Percentiles rank a stretch among this genome's conserved stretches.
Evolutionary conservation across 2,888 invertebrate genomes (phyloP).

Genomic region (Saturnia pavonia): DNA sequence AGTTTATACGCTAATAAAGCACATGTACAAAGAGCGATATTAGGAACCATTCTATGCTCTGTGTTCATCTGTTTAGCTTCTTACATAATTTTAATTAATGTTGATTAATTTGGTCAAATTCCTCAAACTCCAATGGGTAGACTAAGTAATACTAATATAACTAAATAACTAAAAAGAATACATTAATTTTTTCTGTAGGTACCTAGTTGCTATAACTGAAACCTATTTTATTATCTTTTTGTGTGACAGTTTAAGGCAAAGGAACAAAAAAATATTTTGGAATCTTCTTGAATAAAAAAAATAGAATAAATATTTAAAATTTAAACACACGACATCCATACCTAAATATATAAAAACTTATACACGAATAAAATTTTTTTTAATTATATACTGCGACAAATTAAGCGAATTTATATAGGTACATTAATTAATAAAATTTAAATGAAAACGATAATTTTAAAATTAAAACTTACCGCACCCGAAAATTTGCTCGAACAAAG

Average conservation of each 20-base stretch:
- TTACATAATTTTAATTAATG: not conserved
- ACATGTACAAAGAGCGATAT: not conserved
- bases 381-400: not conserved
- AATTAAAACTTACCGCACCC: constrained; percentile 7
- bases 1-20: not conserved
- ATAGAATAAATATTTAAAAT: not conserved
- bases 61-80: not conserved
- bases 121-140: constrained; percentile 1
- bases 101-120: constrained; percentile 8
- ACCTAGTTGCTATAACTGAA: not conserved
- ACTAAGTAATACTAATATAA: not conserved
- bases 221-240: not conserved
- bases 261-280: not conserved
- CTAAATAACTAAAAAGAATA: not conserved
- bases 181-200: not conserved
- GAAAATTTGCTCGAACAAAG: not conserved
- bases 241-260: not conserved
- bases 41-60: not conserved
- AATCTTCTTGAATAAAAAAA: not conserved
- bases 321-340: not conserved
- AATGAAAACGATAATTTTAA: not conserved
- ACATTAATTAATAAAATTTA: not conserved
- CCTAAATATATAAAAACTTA: not conserved
- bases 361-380: not conserved
- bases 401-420: not conserved